Percentiles rank a stretch among this genome's conserved stretches.
phyloP scores from a whole-genome alignment of 2,888 invertebrate genomes.

The Colletes collaris region DNA sequence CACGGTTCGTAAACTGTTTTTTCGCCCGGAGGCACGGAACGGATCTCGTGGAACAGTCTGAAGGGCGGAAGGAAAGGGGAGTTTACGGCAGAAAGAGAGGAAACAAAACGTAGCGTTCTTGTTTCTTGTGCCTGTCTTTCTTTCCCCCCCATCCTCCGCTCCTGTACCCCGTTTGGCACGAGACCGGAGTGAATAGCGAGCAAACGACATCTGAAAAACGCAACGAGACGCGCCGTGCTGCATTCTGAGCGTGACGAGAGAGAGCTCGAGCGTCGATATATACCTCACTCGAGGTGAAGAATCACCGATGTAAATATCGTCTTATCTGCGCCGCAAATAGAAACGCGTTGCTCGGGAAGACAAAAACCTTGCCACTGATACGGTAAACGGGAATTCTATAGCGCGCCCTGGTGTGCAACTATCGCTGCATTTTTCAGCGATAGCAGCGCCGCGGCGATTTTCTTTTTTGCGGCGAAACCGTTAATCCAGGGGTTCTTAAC shows the following conservation, averaged over 20 bases:
- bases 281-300: conserved; percentile 7
- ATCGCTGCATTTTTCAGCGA: conserved; percentile 24
- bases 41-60: conserved; percentile 23
- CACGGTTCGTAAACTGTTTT: conserved; percentile 36
- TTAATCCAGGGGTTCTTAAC: conserved; percentile 21
- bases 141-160: neutral
- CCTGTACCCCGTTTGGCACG: conserved; percentile 32
- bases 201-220: conserved; percentile 50
- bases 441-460: conserved; percentile 10
- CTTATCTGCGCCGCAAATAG: conserved; percentile 37
- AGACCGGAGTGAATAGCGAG: conserved; percentile 47
- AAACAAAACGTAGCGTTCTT: conserved; percentile 33
- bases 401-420: conserved; percentile 1
- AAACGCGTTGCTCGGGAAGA: conserved; percentile 9
- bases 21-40: conserved; percentile 38
- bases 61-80: neutral
- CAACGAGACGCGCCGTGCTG: conserved; percentile 29
- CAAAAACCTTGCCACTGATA: conserved; percentile 10
- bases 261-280: conserved; percentile 1
- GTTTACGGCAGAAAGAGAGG: conserved; percentile 19
- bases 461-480: neutral
- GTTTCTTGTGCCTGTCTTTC: conserved; percentile 24
- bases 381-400: conserved; percentile 22
- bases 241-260: conserved; percentile 41
- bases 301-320: conserved; percentile 35